Conservation (phyloP, 2,888 invertebrate genomes). For the Tetramorium bicarinatum region DNA sequence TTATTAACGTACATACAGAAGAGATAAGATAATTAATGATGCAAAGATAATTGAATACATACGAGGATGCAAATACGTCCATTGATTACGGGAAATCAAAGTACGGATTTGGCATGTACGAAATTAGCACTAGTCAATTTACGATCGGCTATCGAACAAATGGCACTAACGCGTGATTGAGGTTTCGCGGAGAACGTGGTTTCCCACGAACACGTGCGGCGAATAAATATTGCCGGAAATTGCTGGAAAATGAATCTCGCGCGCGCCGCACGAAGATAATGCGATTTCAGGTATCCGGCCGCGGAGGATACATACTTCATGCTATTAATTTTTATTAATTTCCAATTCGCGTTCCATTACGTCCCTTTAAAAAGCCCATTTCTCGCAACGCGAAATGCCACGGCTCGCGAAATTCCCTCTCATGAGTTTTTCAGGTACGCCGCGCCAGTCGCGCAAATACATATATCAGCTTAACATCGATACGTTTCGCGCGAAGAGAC, state of each 20-base stretch:
- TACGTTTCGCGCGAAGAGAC: constrained; percentile 22
- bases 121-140: constrained; percentile 66
- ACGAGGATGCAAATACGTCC: background rate
- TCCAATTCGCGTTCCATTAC: constrained; percentile 10
- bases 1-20: background rate
- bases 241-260: constrained; percentile 41
- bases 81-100: constrained; percentile 65
- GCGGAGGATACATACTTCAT: background rate
- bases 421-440: background rate
- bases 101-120: constrained; percentile 50
- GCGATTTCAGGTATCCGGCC: constrained; percentile 2
- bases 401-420: background rate
- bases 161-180: constrained; percentile 57
- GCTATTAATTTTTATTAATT: constrained; percentile 42
- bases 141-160: constrained; percentile 60
- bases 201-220: constrained; percentile 29
- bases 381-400: background rate
- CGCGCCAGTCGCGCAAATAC: background rate
- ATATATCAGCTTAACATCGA: constrained; percentile 8
- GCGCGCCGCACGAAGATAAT: constrained; percentile 9
- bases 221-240: constrained; percentile 46
- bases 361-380: background rate
- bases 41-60: background rate
- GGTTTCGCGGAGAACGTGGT: constrained; percentile 62
- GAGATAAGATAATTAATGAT: background rate